These are phyloP conservation scores for Fopius arisanus DNA, from an alignment of 1,140 invertebrate genomes.

Conservation along the genomic window DNA sequence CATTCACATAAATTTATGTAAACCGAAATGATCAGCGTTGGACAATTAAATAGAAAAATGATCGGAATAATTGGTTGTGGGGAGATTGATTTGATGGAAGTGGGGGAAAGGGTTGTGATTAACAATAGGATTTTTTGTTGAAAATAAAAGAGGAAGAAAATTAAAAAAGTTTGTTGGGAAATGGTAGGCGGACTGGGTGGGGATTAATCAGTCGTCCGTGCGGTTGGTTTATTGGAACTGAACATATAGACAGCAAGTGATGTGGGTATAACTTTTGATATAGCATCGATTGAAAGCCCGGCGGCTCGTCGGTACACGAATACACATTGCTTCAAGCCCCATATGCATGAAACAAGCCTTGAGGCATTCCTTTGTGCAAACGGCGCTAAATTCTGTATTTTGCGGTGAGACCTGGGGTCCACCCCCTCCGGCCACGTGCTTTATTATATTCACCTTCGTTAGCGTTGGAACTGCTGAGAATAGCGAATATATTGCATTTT, in stretches of 20 bases:
- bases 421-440: neutral
- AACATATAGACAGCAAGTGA: neutral
- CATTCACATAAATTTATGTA: too few relatives aligned
- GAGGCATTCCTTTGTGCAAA: slow-evolving; percentile 22
- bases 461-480: neutral
- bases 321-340: slow-evolving; percentile 14
- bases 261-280: slow-evolving; percentile 17
- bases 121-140: too few relatives aligned
- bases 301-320: slow-evolving; percentile 10
- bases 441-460: neutral
- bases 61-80: too few relatives aligned
- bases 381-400: slow-evolving; percentile 23
- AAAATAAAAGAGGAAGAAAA: neutral
- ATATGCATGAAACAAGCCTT: slow-evolving; percentile 19
- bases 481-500: neutral
- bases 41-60: too few relatives aligned
- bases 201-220: slow-evolving; percentile 12
- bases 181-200: neutral
- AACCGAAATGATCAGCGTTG: too few relatives aligned
- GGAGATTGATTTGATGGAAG: neutral
- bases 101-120: too few relatives aligned
- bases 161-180: slow-evolving; percentile 11
- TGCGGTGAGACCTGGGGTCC: neutral
- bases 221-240: slow-evolving; percentile 7
- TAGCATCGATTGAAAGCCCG: neutral